Base-by-base conservation (phyloP, 2,113 vertebrate genomes). In the Aptenodytes patagonicus region DNA sequence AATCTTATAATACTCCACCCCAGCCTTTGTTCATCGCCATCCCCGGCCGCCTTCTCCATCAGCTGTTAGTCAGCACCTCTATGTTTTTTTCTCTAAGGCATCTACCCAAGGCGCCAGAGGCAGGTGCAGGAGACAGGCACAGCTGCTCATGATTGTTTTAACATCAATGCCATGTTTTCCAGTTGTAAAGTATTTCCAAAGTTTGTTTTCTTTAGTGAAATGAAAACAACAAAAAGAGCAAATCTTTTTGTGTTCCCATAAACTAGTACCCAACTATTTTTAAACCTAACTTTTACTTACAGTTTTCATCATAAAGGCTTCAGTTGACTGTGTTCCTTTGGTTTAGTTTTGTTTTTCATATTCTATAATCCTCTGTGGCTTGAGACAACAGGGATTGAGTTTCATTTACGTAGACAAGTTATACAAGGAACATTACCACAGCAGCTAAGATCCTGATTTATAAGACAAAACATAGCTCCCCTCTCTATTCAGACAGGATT, bases 341-440 rank as follows among this genome's bases (percentile, higher is more conserved):
- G 22, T 72, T 94, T 75, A 73, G 34, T 60, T 90, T 93, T 93
- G 38, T 7, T 90, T 83, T 91, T 85, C 64, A 76, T 93, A 78
- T 66, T 87, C 61, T 92, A 25, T 94, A 97, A 94, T 95, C 61
- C 66, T 87, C 83, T 81, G 29, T 71, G 66, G 20, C 34, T 92
- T 91, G 87, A 90, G 46, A 95, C 55, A 82, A 71, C 21, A 52
- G 28, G 24, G 58, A 47, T 25, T 86, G 70, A 90, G 84, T 96
- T 95, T 92, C 70, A 54, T 93, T 96, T 95, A 83, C 0, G 3
- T 19, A 86, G 87, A 70, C 29, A 78, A 91, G 55, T 93, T 83
- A 71, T 68, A 93, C 62, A 91, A 93, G 60, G 40, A 96, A 69
- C 20, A 91, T 95, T 89, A 79, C 73, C 84, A 85, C 90, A 91